Base-by-base conservation (phyloP, 2,113 vertebrate species). In the Condylura cristata region DNA sequence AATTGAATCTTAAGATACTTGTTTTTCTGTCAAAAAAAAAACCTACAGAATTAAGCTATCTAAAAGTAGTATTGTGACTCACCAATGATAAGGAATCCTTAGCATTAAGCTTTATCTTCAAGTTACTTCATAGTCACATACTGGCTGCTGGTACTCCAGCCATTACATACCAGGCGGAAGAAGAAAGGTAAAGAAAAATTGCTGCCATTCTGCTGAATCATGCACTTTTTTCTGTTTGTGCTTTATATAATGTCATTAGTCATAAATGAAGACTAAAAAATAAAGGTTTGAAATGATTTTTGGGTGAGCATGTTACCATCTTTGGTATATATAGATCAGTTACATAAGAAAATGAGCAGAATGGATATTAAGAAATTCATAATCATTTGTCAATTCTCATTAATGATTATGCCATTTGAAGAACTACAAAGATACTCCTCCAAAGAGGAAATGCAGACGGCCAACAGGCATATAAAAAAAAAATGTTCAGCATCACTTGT, bases 1-100 rank as follows among this genome's bases (percentile, higher is more conserved):
- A 91, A 81, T 13, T 61, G 39, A 65, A 60, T 12, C n/a, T 91
- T 94, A 85, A 80, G 4, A 56, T 58, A 68, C 74, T 72, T 66
- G 34, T 41, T 90, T 90, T 95, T 85, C 26, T 30, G 39, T 81
- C 12, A 89, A 94, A 89, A 91, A 76, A 86, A 80, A 89, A 81
- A n/a, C n/a, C n/a, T 76, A n/a, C 39, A 89, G 56, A 72, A 85
- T 85, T 96, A 71, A 60, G 34, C 53, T 89, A 66, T n/a, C 24
- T 6, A 70, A 41, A 0, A 63, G 26, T 78, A 82, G 34, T 34
- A 86, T 79, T 22, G 16, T 79, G 3, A 78, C 20, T 91, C 37
- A 75, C n/a, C 24, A 79, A 28, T 65, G 56, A 79, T n/a, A 32
- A 86, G 63, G 56, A 65, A 30, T 72, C 28, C 41, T 93, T 86